A percentile compares a stretch with the other conserved stretches of the same genome.
Evolutionary conservation across 2,888 invertebrate genomes (phyloP).

Genomic region (Metallyticus violacea): DNA sequence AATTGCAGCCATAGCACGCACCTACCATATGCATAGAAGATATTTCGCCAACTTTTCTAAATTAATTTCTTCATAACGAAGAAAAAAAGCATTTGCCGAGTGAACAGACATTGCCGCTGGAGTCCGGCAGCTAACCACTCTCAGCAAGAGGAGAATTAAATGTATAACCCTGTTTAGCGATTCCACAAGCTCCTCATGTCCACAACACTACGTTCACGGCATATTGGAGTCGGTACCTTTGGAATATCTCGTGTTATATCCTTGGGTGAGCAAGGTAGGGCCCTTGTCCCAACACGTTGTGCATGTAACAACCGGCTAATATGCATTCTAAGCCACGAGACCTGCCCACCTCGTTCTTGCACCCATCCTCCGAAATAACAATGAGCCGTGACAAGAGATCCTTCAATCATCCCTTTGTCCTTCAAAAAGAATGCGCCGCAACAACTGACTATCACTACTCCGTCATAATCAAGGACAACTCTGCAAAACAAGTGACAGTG

Average conservation of each 20-base stretch:
- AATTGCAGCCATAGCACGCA: too few relatives aligned
- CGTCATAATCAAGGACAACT: background rate
- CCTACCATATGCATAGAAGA: too few relatives aligned
- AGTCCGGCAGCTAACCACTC: too few relatives aligned
- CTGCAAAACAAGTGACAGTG: background rate
- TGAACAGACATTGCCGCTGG: background rate
- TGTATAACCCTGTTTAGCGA: background rate
- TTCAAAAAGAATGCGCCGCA: too few relatives aligned
- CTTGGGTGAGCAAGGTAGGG: background rate
- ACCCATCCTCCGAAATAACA: background rate
- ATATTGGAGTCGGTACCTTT: background rate
- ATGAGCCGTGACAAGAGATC: background rate
- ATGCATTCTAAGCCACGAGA: background rate
- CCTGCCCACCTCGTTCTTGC: background rate
- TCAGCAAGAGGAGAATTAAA: background rate
- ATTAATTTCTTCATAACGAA: background rate
- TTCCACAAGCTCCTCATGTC: background rate
- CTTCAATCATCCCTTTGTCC: background rate
- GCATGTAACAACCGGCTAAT: background rate
- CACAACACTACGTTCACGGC: background rate
- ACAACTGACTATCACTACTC: too few relatives aligned
- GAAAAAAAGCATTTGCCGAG: background rate
- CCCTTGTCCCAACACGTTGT: background rate
- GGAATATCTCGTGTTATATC: background rate
- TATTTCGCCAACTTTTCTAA: too few relatives aligned